Evolutionary conservation across 2,888 invertebrate genomes (phyloP), one percentile per base, ranked within the genome.

Genomic region (Amphipoea lucens): DNA sequence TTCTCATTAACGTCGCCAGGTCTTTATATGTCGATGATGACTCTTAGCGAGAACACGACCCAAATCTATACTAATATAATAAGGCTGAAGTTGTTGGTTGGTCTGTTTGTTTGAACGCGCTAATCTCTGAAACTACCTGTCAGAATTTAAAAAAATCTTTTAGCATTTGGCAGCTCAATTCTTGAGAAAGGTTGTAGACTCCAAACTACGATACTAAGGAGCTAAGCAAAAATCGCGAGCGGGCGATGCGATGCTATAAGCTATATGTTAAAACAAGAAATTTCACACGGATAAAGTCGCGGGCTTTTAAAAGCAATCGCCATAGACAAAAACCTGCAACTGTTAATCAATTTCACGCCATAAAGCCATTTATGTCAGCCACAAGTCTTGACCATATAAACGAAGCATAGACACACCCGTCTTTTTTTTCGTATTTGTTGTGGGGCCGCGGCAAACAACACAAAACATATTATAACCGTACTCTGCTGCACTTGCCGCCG

Each of bases 381-480:
- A 54, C 73, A 67, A 48, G 62, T 68, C n/a, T 48, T 82, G 67
- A 62, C 63, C 63, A 74, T 72, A 65, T 51, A 51, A 20, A 75
- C 23, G 65, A 51, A 63, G 62, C 74, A 77, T 71, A 77, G 84
- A 87, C 79, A 79, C 48, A 40, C 67, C 68, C 45, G 74, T 17
- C 2, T 72, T 63, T 70, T 85, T 74, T 78, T 69, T 73, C 62
- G 14, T 66, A 23, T 76, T 69, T 83, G 63, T 74, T 66, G 29
- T 40, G n/a, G 62, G 80, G 68, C 63, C 23, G 70, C 70, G 78
- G 66, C 87, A 76, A 62, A 78, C 62, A 71, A 85, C 86, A 86
- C 48, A 79, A 85, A 70, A 71, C 62, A 67, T 79, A 78, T 74
- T 77, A 86, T 87, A 85, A 87, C 85, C 45, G 87, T 84, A 87